Base-by-base conservation (phyloP, 2,888 invertebrate species). In the Sphecodes monilicornis region DNA sequence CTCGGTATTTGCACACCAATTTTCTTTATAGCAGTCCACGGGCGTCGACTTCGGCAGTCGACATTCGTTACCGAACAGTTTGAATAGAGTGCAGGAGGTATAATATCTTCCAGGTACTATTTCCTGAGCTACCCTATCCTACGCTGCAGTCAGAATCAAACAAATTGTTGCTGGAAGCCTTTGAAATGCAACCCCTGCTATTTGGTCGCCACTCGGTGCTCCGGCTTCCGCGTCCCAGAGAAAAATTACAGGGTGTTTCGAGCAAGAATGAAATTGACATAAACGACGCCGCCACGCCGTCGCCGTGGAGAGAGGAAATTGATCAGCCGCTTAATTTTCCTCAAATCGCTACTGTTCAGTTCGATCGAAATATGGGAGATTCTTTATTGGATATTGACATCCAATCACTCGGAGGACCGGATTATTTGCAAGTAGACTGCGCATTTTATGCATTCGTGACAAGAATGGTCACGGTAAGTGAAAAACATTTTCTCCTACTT, bases 171-270 rank as follows among this genome's bases (percentile, higher is more conserved):
- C 32, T 18, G 60, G 64, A 64, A 32, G 32, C 32, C 66, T n/a
- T n/a, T 39, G 66, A 68, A 68, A 68, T 22, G n/a, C 36, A n/a
- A 68, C 11, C 66, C 66, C 66, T 36, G 36, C 36, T 68, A 39
- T 68, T 36, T 68, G 22, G n/a, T 11, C 10, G 36, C 66, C 13
- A 1, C 22, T 66, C 66, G 36, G 8, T 22, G n/a, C n/a, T 39
- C 22, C 36, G 36, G 8, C 64, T 64, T 64, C 32, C 32, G 6
- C 10, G 39, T 39, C 22, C 36, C 22, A 39, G 8, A 22, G 22
- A 39, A 68, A 68, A 68, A 68, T 68, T 68, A 32, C 64, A 64
- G 64, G 64, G 39, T 22, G 36, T 10, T 68, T 18, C 66, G 36
- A 11, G 36, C 11, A 68, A 39, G 66, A 68, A n/a, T n/a, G 22